Base-by-base conservation (phyloP, 2,797 vertebrate genomes). In the Podargus strigoides region DNA sequence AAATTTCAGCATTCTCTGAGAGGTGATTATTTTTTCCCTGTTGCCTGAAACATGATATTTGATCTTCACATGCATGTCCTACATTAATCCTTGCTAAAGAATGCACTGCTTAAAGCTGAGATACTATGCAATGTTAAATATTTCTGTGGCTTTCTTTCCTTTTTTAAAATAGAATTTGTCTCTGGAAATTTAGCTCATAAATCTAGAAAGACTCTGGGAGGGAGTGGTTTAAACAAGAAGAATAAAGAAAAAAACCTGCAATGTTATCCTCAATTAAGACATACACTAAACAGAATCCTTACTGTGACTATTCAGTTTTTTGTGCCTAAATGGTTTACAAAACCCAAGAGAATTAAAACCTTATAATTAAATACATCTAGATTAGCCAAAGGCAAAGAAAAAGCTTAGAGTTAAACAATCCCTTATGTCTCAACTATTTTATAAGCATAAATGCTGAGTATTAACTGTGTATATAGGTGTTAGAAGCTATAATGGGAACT, bases 251-350 rank as follows among this genome's bases (percentile, higher is more conserved):
- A 36, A 47, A 58, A 34, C 68, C 82, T 60, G 2, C 7, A 60
- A 39, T 27, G 3, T 32, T 91, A 63, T 82, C 14, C 20, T 70
- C n/a, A 77, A 49, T 89, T 91, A 85, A 88, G 62, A 66, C 4
- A 41, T 42, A 73, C 12, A 77, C 41, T 81, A 79, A 94, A 55
- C 12, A 7, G 52, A 90, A 85, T 75, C 17, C 16, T 93, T 92
- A 41, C 41, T 62, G 46, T 81, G 50, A 91, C 62, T 93, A 23
- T 70, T 90, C 62, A 80, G 77, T 36, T 85, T 95, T 89, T 80
- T 66, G 37, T 78, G 83, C 23, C 60, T 95, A 73, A 97, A 91
- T 27, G 58, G 36, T 94, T 95, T 94, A 95, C 89, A 95, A 95
- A 93, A 74, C 89, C 84, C 93, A 85, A 90, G 64, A 83, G 93